Percentiles rank a stretch among this genome's conserved stretches.
phyloP scores from a whole-genome alignment of 2,113 vertebrate genomes.

The Xenopus borealis region DNA sequence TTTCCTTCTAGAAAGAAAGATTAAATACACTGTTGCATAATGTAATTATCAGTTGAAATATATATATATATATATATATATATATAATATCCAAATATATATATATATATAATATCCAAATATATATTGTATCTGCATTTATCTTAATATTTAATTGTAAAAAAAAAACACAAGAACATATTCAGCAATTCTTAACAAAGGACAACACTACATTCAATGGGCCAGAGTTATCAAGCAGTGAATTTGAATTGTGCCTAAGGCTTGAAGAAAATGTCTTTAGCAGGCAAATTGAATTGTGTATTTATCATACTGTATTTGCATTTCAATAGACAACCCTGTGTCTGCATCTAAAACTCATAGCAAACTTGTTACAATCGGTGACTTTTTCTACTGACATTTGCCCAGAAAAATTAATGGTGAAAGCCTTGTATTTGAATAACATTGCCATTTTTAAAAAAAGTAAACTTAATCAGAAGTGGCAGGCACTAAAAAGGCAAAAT shows the following conservation, averaged over 20 bases:
- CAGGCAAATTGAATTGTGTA: constrained; percentile 1
- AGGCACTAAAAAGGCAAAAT: neutral
- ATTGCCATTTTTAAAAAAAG: neutral
- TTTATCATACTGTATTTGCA: neutral
- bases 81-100: too few relatives aligned
- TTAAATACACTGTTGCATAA: too few relatives aligned
- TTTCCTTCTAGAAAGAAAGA: too few relatives aligned
- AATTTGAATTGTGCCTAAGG: neutral
- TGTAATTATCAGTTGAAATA: too few relatives aligned
- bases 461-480: neutral
- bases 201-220: neutral
- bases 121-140: too few relatives aligned
- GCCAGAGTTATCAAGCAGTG: neutral
- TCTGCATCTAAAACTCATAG: neutral
- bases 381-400: neutral
- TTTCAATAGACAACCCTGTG: neutral
- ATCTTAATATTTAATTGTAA: too few relatives aligned
- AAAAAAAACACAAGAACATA: too few relatives aligned
- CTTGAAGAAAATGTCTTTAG: neutral
- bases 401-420: neutral
- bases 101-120: too few relatives aligned
- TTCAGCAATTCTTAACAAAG: neutral
- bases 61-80: too few relatives aligned
- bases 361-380: neutral
- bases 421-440: neutral